Conservation (phyloP, 2,113 vertebrate species). For the Cranoglanis bouderius region DNA sequence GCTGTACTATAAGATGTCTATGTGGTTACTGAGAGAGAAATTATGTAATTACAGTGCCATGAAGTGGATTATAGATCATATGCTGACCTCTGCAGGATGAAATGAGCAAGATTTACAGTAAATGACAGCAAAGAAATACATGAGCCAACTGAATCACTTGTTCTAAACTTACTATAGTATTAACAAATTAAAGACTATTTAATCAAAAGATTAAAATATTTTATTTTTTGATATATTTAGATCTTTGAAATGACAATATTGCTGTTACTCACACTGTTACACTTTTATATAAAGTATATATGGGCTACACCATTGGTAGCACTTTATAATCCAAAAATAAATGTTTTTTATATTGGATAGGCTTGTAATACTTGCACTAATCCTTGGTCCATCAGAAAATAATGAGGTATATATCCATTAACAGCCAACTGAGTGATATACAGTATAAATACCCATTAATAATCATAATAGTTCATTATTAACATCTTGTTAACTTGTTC, state of each 20-base stretch:
- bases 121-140: neutral
- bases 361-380: neutral
- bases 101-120: constrained; percentile 8
- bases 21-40: neutral
- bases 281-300: neutral
- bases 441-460: too few species aligned
- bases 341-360: neutral
- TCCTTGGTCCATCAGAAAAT: neutral
- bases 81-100: constrained; percentile 61
- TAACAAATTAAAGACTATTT: neutral
- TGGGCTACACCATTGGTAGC: too few species aligned
- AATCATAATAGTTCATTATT: neutral
- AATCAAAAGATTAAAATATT: neutral
- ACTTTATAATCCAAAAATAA: neutral
- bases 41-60: constrained; percentile 1
- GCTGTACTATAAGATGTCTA: too few species aligned
- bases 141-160: neutral
- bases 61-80: constrained; percentile 46
- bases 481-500: neutral
- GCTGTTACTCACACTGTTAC: too few species aligned
- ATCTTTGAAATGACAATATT: neutral
- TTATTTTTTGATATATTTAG: neutral
- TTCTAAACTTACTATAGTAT: neutral
- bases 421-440: too few species aligned
- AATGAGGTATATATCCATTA: neutral